Percentiles rank a stretch among this genome's conserved stretches.
These are phyloP conservation scores for Tiliqua scincoides DNA, from an alignment of 2,113 vertebrate species.

Conservation along the genomic window DNA sequence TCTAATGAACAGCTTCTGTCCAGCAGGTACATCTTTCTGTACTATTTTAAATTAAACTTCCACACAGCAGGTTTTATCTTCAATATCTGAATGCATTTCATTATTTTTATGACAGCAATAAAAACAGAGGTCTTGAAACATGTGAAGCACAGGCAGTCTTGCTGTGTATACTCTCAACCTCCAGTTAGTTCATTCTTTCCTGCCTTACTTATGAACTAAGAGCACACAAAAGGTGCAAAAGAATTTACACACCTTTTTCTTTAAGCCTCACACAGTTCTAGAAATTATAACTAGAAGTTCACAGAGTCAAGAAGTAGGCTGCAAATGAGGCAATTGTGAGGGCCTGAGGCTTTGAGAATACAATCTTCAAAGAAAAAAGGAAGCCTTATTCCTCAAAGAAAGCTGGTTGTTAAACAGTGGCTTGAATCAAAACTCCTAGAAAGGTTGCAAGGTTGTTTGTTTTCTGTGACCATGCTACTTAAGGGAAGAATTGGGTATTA, in stretches of 20 bases:
- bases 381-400: too few relatives aligned
- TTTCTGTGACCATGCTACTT: neutral
- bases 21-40: accelerated
- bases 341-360: too few relatives aligned
- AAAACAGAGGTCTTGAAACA: neutral
- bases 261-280: neutral
- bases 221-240: neutral
- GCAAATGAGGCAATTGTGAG: too few relatives aligned
- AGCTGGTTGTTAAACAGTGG: neutral
- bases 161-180: neutral
- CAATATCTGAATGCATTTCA: neutral
- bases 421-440: neutral
- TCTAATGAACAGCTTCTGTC: neutral
- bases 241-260: neutral
- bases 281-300: neutral
- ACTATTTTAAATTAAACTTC: neutral
- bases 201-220: neutral
- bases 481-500: neutral
- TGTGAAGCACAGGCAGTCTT: neutral
- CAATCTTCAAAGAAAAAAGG: too few relatives aligned
- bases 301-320: too few relatives aligned
- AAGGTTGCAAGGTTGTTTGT: neutral
- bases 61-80: neutral
- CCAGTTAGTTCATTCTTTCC: neutral
- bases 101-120: neutral